Evolutionary conservation across 1,140 invertebrate genomes (phyloP).

Genomic region (Tetragonula clypearis): DNA sequence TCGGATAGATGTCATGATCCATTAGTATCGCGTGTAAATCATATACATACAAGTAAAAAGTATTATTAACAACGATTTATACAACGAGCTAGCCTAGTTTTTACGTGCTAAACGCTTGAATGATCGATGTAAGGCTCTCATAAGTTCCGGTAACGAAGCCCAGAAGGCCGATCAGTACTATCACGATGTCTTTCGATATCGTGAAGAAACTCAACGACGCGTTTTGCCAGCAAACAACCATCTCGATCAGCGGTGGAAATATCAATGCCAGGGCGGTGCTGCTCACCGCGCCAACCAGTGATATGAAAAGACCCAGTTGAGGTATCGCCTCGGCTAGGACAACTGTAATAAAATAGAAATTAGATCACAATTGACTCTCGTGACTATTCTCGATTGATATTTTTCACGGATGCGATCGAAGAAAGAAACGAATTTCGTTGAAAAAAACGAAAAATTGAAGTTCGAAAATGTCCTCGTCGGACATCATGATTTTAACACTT

Average conservation of each 20-base stretch:
- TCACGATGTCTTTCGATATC: slow-evolving; percentile 84
- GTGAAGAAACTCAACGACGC: slow-evolving; percentile 77
- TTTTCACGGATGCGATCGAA: no score
- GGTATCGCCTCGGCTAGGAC: slow-evolving; percentile 91
- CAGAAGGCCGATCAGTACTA: slow-evolving; percentile 86
- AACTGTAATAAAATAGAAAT: slow-evolving; percentile 84
- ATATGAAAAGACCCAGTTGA: slow-evolving; percentile 93
- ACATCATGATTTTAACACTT: no score
- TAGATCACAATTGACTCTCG: not conserved
- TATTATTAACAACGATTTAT: slow-evolving; percentile 35
- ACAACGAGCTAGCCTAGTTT: slow-evolving; percentile 10
- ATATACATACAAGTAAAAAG: slow-evolving; percentile 19
- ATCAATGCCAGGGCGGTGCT: slow-evolving; percentile 93
- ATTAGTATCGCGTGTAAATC: slow-evolving; percentile 21
- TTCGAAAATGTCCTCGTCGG: no score
- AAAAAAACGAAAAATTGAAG: no score
- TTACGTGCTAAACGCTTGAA: slow-evolving; percentile 75
- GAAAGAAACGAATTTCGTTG: no score
- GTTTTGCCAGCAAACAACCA: slow-evolving; percentile 84
- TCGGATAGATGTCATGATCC: slow-evolving; percentile 56
- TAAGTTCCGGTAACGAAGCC: slow-evolving; percentile 89
- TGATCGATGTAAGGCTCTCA: slow-evolving; percentile 85
- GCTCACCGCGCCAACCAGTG: slow-evolving; percentile 93
- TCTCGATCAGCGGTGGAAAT: slow-evolving; percentile 93
- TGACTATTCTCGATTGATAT: no score